Percentiles rank a stretch among this genome's conserved stretches.
These are phyloP conservation scores for Anoplius nigerrimus DNA, from an alignment of 2,888 invertebrate genomes.

Conservation along the genomic window DNA sequence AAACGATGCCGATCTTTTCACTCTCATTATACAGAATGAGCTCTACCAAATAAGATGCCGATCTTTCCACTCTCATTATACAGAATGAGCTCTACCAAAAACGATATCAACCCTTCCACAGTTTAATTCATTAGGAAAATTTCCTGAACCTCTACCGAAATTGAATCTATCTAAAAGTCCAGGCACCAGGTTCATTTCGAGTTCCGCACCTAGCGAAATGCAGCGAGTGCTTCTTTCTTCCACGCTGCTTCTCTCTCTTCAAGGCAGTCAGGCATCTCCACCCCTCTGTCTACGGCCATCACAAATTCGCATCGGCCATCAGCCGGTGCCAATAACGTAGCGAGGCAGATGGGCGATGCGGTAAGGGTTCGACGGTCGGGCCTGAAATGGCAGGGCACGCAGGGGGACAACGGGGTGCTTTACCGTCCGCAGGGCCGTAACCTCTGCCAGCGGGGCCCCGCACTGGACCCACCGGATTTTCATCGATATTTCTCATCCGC, in stretches of 20 bases:
- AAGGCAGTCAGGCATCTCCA: slow-evolving; percentile 22
- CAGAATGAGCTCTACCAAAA: no score
- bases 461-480: neutral
- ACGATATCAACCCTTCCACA: no score
- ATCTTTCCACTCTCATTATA: no score
- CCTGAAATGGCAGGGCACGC: slow-evolving; percentile 15
- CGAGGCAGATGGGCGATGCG: slow-evolving; percentile 57
- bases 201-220: neutral
- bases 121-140: no score
- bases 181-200: no score
- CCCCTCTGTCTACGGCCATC: slow-evolving; percentile 49
- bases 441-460: slow-evolving; percentile 24
- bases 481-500: neutral
- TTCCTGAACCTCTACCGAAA: no score
- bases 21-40: no score
- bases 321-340: slow-evolving; percentile 66
- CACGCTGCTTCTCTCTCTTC: slow-evolving; percentile 12
- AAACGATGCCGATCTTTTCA: no score
- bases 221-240: neutral
- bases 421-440: slow-evolving; percentile 57
- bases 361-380: slow-evolving; percentile 46
- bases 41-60: no score
- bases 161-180: no score
- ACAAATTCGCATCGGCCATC: slow-evolving; percentile 65
- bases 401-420: slow-evolving; percentile 46